These are phyloP conservation scores for Brenthis hecate DNA, from an alignment of 2,888 invertebrate species.

Conservation along the genomic window DNA sequence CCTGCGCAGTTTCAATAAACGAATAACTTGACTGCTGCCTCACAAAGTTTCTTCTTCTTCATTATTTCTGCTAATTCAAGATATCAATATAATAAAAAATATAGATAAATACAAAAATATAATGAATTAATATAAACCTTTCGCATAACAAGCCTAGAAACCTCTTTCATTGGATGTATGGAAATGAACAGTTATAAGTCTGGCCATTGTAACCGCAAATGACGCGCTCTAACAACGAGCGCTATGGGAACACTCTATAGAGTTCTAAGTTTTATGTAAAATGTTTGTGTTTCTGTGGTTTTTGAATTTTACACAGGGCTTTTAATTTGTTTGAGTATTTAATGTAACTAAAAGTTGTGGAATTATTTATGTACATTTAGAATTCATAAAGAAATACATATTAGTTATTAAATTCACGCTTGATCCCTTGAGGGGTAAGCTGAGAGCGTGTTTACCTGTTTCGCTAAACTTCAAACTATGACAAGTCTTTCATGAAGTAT, in stretches of 20 bases:
- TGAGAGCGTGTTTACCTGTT: no score
- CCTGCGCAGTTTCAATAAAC: no score
- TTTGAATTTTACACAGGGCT: constrained; percentile 4
- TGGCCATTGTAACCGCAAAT: constrained; percentile 31
- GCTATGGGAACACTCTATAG: constrained; percentile 32
- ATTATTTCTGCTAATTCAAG: no score
- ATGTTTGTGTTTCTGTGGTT: constrained; percentile 19
- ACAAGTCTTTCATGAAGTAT: no score
- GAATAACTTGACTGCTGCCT: no score
- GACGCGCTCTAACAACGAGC: constrained; percentile 25
- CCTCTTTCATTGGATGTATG: constrained; percentile 3
- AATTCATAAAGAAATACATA: neutral
- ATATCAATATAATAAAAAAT: no score
- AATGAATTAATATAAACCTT: no score
- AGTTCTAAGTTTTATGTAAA: constrained; percentile 24
- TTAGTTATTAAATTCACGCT: neutral
- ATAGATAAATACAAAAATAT: no score
- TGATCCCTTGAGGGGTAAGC: no score
- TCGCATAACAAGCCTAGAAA: no score
- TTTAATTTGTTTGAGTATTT: neutral
- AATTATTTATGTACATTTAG: neutral
- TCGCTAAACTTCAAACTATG: no score
- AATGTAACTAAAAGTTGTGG: neutral
- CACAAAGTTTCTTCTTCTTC: no score
- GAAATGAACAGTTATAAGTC: constrained; percentile 26